Conservation (phyloP, 2,888 invertebrate species). For the Panzeria rudis region DNA sequence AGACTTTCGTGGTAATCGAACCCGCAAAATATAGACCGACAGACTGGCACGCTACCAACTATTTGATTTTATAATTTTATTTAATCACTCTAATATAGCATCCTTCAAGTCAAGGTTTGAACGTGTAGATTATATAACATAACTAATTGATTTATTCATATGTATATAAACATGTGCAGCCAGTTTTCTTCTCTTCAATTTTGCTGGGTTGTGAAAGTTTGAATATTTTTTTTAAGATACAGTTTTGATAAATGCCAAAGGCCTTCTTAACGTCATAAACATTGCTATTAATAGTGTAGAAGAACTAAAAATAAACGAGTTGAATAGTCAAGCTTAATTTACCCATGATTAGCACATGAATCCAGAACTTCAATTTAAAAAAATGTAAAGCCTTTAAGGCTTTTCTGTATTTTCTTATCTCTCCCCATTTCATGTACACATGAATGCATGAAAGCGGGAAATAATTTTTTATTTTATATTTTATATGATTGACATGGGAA, state of each 20-base stretch:
- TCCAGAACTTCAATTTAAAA: conserved; percentile 29
- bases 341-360: conserved; percentile 17
- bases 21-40: no score
- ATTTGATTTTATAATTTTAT: no score
- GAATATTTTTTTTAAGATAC: neutral
- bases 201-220: neutral
- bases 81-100: no score
- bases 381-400: conserved; percentile 15
- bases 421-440: neutral
- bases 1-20: no score
- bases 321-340: conserved; percentile 6
- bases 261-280: conserved; percentile 21
- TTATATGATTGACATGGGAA: conserved; percentile 34
- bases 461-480: neutral
- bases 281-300: conserved; percentile 34
- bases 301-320: conserved; percentile 11
- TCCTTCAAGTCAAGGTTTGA: no score
- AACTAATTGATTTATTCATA: no score
- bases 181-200: neutral
- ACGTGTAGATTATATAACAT: no score
- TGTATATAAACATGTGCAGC: no score
- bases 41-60: no score
- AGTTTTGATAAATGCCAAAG: neutral
- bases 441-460: neutral
- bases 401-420: neutral